Percentiles rank a stretch among this genome's conserved stretches.
phyloP scores from a whole-genome alignment of 2,113 vertebrate species.

The Jaculus jaculus region DNA sequence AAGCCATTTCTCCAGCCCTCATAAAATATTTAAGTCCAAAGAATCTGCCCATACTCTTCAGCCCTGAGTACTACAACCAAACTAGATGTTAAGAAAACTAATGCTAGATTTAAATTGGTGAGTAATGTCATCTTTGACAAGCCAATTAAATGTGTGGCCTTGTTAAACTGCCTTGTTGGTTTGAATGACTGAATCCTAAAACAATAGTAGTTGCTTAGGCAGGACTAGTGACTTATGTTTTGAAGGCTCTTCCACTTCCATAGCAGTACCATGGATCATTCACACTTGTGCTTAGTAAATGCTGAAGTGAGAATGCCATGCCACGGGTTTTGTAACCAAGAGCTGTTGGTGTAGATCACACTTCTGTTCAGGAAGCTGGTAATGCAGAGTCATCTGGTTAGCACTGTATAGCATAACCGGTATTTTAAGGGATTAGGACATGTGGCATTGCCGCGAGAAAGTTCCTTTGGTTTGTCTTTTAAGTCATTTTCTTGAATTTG shows the following conservation, averaged over 20 bases:
- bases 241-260: background rate
- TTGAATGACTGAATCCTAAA: conserved; percentile 42
- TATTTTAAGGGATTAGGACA: conserved; percentile 47
- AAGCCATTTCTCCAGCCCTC: too few species aligned
- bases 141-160: background rate
- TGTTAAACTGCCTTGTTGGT: background rate
- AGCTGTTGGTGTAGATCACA: background rate
- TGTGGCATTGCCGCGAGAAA: background rate
- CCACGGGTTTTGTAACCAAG: background rate
- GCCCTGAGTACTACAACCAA: background rate
- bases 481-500: conserved; percentile 53
- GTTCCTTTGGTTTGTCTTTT: conserved; percentile 34
- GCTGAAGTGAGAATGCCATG: background rate
- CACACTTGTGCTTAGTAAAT: background rate
- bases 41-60: conserved; percentile 2
- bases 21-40: conserved; percentile 5
- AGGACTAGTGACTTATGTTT: background rate
- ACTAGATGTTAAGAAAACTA: background rate
- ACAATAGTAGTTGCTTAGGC: background rate
- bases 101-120: background rate
- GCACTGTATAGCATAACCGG: background rate
- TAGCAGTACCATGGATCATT: background rate
- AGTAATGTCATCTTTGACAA: background rate
- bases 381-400: background rate
- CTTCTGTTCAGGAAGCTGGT: background rate